Conservation (phyloP, 2,888 invertebrate genomes). For the Drosophila siamana region DNA sequence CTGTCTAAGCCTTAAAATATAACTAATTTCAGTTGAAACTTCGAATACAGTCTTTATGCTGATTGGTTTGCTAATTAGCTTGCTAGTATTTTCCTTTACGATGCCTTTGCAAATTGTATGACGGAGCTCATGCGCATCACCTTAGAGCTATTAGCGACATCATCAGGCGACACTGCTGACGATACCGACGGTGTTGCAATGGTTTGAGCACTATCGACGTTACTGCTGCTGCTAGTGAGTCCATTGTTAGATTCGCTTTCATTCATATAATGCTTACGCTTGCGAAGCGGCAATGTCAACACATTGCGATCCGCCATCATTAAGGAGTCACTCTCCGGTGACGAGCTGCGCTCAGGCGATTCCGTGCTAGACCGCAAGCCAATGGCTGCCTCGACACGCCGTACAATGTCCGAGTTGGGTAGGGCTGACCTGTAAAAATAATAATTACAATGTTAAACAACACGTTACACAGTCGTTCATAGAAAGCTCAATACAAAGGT, state of each 20-base stretch:
- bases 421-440: constrained; percentile 75
- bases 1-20: constrained; percentile 40
- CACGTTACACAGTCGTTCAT: not conserved
- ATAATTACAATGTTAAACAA: not conserved
- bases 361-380: constrained; percentile 86
- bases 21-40: constrained; percentile 77
- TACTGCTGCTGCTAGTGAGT: constrained; percentile 2
- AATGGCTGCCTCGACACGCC: constrained; percentile 88
- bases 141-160: constrained; percentile 57
- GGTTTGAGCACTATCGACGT: constrained; percentile 10
- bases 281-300: constrained; percentile 91
- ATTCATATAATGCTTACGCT: constrained; percentile 92
- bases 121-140: constrained; percentile 89
- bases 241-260: constrained; percentile 85
- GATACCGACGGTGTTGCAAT: constrained; percentile 21
- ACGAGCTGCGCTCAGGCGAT: constrained; percentile 86
- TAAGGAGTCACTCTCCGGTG: constrained; percentile 87
- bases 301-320: constrained; percentile 87
- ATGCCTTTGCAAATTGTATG: constrained; percentile 93
- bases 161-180: constrained; percentile 28
- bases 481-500: not conserved
- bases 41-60: constrained; percentile 75
- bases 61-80: constrained; percentile 41
- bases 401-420: constrained; percentile 85
- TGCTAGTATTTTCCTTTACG: constrained; percentile 83